Evolutionary conservation across 1,140 invertebrate genomes (phyloP).

Genomic region (Caerostris darwini): DNA sequence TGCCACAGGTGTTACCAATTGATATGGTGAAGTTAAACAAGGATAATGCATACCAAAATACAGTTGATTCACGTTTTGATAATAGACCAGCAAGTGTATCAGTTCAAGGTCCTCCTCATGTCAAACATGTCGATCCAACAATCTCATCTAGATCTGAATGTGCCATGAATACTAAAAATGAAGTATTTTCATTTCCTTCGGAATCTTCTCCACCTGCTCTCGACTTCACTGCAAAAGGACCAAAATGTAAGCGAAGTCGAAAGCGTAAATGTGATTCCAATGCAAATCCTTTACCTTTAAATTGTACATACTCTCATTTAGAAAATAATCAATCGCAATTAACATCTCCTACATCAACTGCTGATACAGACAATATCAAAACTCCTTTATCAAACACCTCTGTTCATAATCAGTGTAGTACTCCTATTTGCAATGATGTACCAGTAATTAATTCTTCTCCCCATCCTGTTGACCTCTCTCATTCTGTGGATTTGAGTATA

Average conservation of each 20-base stretch:
- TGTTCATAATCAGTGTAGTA: neutral
- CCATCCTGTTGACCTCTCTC: conserved; percentile 68
- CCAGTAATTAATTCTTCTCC: conserved; percentile 53
- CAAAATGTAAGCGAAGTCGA: conserved; percentile 45
- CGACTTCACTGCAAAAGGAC: conserved; percentile 65
- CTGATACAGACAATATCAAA: conserved; percentile 24
- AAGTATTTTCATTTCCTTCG: conserved; percentile 50
- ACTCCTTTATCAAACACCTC: neutral
- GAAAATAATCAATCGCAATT: conserved; percentile 53
- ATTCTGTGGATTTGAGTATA: conserved; percentile 48
- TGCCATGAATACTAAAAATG: conserved; percentile 53
- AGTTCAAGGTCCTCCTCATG: conserved; percentile 8
- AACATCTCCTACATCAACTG: conserved; percentile 50
- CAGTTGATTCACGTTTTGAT: conserved; percentile 34
- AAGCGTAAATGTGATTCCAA: conserved; percentile 55
- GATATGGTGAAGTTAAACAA: conserved; percentile 74
- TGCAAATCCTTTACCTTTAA: conserved; percentile 51
- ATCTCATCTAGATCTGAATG: conserved; percentile 64
- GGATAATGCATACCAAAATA: conserved; percentile 37
- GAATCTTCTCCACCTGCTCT: conserved; percentile 54
- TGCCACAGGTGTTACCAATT: conserved; percentile 65
- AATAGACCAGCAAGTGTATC: neutral
- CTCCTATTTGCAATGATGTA: conserved; percentile 7
- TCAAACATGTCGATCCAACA: conserved; percentile 30
- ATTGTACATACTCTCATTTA: conserved; percentile 72